Conservation (phyloP, 2,797 vertebrate species). For the Sebastes goodei region DNA sequence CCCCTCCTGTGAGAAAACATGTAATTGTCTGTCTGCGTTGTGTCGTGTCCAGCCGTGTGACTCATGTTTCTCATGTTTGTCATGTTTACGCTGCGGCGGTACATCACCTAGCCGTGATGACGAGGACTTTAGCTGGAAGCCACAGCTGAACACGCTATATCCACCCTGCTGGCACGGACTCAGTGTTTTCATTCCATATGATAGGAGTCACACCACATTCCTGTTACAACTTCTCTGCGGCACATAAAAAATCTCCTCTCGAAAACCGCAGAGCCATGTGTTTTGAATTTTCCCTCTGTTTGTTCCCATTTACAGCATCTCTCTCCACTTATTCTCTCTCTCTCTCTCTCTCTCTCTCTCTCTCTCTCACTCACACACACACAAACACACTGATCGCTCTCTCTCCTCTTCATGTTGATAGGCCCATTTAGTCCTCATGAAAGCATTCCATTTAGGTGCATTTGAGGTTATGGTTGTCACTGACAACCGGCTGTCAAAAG, state of each 20-base stretch:
- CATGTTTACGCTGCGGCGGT: conserved; percentile 41
- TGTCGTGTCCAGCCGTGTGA: conserved; percentile 46
- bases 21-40: conserved; percentile 44
- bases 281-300: conserved; percentile 80
- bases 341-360: neutral
- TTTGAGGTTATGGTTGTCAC: conserved; percentile 85
- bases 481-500: conserved; percentile 87
- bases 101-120: conserved; percentile 63
- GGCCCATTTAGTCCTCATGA: conserved; percentile 73
- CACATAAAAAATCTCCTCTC: conserved; percentile 70
- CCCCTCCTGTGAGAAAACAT: conserved; percentile 1
- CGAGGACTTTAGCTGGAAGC: conserved; percentile 47
- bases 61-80: conserved; percentile 60
- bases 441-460: conserved; percentile 79
- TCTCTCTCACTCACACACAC: conserved; percentile 1
- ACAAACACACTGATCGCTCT: conserved; percentile 3
- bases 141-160: conserved; percentile 55
- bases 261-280: conserved; percentile 79
- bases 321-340: conserved; percentile 43
- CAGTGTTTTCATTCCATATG: conserved; percentile 80
- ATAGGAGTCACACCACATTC: conserved; percentile 78
- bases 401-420: conserved; percentile 66
- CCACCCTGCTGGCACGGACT: conserved; percentile 65
- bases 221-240: conserved; percentile 78
- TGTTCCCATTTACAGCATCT: conserved; percentile 80